Conservation (phyloP, 1,140 invertebrate genomes). For the Tachypleus tridentatus region DNA sequence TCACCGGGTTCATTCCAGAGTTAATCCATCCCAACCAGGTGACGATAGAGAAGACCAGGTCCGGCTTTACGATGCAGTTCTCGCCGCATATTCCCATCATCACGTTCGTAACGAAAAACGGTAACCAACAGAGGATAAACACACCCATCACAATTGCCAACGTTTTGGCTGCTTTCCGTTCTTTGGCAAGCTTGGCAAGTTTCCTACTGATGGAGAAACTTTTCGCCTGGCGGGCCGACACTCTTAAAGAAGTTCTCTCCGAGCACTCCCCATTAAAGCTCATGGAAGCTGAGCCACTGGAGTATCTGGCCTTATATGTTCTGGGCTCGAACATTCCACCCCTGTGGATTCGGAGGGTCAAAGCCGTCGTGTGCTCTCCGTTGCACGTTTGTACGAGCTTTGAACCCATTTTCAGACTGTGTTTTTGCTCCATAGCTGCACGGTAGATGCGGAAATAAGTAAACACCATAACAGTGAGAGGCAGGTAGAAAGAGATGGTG, state of each 20-base stretch:
- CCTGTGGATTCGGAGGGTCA: conserved; percentile 76
- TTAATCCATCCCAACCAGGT: conserved; percentile 99
- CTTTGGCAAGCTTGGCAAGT: conserved; percentile 58
- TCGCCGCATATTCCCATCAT: conserved; percentile 75
- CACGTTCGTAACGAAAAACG: conserved; percentile 95
- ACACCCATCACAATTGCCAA: conserved; percentile 67
- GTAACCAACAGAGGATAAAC: conserved; percentile 90
- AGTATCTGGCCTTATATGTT: conserved; percentile 12
- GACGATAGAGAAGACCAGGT: conserved; percentile 71
- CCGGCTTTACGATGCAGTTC: conserved; percentile 66
- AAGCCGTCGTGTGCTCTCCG: conserved; percentile 40
- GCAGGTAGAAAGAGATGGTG: conserved; percentile 93
- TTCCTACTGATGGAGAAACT: conserved; percentile 81
- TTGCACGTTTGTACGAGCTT: conserved; percentile 62
- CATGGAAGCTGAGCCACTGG: conserved; percentile 45
- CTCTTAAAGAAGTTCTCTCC: conserved; percentile 6
- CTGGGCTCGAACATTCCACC: conserved; percentile 56
- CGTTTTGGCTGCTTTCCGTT: conserved; percentile 45
- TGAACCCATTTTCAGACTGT: conserved; percentile 55
- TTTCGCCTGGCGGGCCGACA: conserved; percentile 40
- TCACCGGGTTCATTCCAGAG: conserved; percentile 94
- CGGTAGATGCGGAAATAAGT: conserved; percentile 91
- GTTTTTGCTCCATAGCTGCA: conserved; percentile 83
- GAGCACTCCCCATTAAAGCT: neutral
- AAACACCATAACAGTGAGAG: conserved; percentile 95